These are phyloP conservation scores for Lordiphosa fenestrarum DNA, from an alignment of 2,888 invertebrate genomes.

Conservation along the genomic window DNA sequence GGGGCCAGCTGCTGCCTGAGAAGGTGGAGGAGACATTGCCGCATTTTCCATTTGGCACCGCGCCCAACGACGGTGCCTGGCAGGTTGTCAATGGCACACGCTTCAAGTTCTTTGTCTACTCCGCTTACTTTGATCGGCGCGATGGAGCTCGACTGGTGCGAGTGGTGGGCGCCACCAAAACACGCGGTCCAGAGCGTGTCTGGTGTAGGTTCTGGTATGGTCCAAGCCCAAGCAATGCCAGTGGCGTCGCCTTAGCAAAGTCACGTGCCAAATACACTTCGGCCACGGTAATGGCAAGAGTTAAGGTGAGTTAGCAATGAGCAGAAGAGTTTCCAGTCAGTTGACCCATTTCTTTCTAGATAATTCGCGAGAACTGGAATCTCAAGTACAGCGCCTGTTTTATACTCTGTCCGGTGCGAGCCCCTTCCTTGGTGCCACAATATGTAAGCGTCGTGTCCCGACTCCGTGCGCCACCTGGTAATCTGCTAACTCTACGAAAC, in stretches of 20 bases:
- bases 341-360: slow-evolving; percentile 78
- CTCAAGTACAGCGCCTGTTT: slow-evolving; percentile 95
- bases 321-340: neutral
- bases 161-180: slow-evolving; percentile 93
- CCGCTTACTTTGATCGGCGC: slow-evolving; percentile 92
- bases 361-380: slow-evolving; percentile 96
- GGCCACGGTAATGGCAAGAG: slow-evolving; percentile 87
- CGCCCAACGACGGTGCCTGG: slow-evolving; percentile 89
- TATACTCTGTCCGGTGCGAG: slow-evolving; percentile 88
- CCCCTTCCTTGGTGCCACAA: slow-evolving; percentile 83
- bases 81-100: slow-evolving; percentile 83
- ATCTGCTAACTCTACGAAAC: slow-evolving; percentile 85
- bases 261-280: slow-evolving; percentile 80
- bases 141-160: slow-evolving; percentile 85
- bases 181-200: slow-evolving; percentile 90
- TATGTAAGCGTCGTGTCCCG: slow-evolving; percentile 87
- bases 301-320: slow-evolving; percentile 83
- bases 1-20: slow-evolving; percentile 79
- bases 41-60: slow-evolving; percentile 84
- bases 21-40: slow-evolving; percentile 82
- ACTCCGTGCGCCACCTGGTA: slow-evolving; percentile 83
- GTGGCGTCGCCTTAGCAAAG: slow-evolving; percentile 26
- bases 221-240: slow-evolving; percentile 42
- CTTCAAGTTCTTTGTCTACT: slow-evolving; percentile 94
- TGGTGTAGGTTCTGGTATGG: slow-evolving; percentile 90